These are phyloP conservation scores for Lymantria monacha DNA, from an alignment of 2,888 invertebrate species.

Conservation along the genomic window DNA sequence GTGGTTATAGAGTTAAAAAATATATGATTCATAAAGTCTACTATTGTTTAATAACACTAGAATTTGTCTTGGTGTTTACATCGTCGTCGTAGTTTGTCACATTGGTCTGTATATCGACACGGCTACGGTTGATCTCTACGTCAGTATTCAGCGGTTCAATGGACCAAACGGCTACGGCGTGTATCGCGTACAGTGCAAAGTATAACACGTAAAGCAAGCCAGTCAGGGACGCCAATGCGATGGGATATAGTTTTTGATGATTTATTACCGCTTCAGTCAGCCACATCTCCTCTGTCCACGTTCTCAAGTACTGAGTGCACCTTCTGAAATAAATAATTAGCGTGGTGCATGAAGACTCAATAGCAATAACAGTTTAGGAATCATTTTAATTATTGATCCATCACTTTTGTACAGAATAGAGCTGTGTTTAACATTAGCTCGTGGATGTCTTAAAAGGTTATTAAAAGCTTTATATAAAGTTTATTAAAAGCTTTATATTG, in stretches of 20 bases:
- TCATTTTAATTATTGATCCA: no score
- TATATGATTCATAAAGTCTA: no score
- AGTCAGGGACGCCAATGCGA: constrained; percentile 45
- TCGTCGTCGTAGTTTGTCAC: constrained; percentile 50
- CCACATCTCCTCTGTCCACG: constrained; percentile 61
- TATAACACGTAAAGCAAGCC: constrained; percentile 53
- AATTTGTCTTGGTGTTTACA: constrained; percentile 31
- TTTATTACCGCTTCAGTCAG: constrained; percentile 28
- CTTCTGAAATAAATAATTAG: constrained; percentile 38
- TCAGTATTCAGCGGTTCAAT: constrained; percentile 54
- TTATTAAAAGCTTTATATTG: no score
- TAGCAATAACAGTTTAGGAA: background rate
- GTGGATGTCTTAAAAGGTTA: no score
- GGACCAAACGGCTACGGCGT: constrained; percentile 56
- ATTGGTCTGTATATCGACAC: constrained; percentile 27
- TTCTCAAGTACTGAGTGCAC: constrained; percentile 54
- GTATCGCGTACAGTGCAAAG: constrained; percentile 42
- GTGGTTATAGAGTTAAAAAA: no score
- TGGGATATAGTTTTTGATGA: constrained; percentile 39
- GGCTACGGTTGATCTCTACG: constrained; percentile 23
- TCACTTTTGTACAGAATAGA: no score
- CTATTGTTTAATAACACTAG: constrained; percentile 30
- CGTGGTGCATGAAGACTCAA: no score
- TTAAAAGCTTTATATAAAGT: no score
- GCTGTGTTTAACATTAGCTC: no score